phyloP scores from a whole-genome alignment of 2,797 vertebrate species.

The Anguilla anguilla region DNA sequence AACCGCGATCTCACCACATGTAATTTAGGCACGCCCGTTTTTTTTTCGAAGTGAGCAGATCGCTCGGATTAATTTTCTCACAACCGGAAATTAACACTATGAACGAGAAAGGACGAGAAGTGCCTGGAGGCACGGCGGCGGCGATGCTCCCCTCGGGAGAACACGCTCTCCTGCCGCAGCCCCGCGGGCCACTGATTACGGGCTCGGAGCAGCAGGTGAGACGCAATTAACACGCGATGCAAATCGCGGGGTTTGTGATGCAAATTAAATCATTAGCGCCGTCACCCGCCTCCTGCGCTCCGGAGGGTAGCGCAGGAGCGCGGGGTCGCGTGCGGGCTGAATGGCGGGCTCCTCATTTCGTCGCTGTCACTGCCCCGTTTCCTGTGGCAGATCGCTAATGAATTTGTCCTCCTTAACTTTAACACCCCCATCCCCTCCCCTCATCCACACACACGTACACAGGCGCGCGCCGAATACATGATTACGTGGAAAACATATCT shows the following conservation, averaged over 20 bases:
- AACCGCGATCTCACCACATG: neutral
- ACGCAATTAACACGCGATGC: slow-evolving; percentile 47
- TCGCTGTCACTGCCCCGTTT: neutral
- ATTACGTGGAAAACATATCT: neutral
- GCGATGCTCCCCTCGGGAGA: neutral
- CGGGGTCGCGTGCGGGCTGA: slow-evolving; percentile 8
- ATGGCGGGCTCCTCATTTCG: slow-evolving; percentile 16
- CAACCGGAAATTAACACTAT: neutral
- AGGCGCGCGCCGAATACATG: neutral
- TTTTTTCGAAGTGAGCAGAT: neutral
- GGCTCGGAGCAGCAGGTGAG: slow-evolving; percentile 44
- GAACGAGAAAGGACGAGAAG: neutral
- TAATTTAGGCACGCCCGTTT: too few species aligned
- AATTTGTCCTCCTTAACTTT: slow-evolving; percentile 12
- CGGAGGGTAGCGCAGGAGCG: slow-evolving; percentile 6
- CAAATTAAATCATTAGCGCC: slow-evolving; percentile 51
- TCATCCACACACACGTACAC: slow-evolving; percentile 27
- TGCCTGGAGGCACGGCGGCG: neutral
- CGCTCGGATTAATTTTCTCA: neutral
- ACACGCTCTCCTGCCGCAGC: slow-evolving; percentile 16
- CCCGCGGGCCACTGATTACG: slow-evolving; percentile 35
- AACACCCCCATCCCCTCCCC: neutral
- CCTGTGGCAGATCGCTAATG: neutral
- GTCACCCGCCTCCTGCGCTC: slow-evolving; percentile 24
- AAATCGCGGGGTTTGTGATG: slow-evolving; percentile 48